These are phyloP conservation scores for Thryonomys swinderianus DNA, from an alignment of 2,113 vertebrate species.

Conservation along the genomic window DNA sequence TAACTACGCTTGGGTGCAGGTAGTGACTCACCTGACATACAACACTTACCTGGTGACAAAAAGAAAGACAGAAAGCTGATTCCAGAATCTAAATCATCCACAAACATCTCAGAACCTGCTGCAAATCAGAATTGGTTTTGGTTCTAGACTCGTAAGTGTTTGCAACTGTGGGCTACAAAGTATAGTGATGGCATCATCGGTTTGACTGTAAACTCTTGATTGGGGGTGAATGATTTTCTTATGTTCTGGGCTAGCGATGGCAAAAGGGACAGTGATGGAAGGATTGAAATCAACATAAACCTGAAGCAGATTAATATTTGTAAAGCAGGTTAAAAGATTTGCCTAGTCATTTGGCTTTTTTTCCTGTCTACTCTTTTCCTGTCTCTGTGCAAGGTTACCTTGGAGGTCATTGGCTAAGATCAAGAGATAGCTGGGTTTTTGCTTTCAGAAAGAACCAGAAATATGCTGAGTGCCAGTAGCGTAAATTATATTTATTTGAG, in stretches of 20 bases:
- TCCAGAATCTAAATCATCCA: not conserved
- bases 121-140: not conserved
- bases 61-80: not conserved
- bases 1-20: not conserved
- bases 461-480: not conserved
- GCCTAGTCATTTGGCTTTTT: not conserved
- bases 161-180: not conserved
- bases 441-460: constrained; percentile 26
- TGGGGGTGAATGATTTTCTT: not conserved
- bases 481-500: not conserved
- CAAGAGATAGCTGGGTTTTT: not conserved
- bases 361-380: not conserved
- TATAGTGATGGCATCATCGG: not conserved
- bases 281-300: not conserved
- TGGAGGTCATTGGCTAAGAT: not conserved
- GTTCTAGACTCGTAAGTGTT: not conserved
- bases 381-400: not conserved
- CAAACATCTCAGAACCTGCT: not conserved
- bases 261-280: not conserved
- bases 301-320: constrained; percentile 34
- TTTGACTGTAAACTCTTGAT: not conserved
- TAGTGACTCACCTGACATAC: not conserved
- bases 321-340: constrained; percentile 2
- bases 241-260: not conserved
- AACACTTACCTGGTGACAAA: not conserved